Base-by-base conservation (phyloP, 2,113 vertebrate species). In the Psophia crepitans region DNA sequence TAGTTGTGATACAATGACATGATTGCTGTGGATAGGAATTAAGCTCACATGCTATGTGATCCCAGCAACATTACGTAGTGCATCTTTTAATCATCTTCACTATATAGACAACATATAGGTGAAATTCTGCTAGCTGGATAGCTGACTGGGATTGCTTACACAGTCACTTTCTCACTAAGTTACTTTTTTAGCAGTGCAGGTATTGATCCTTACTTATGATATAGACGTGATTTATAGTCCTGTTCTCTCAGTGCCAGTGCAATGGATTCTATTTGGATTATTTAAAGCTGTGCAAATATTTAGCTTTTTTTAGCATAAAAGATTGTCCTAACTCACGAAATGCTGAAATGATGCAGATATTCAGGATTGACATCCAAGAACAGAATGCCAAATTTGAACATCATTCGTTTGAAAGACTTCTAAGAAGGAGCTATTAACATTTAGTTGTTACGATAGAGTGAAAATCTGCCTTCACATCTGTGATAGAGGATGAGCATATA, bases 381-480 rank as follows among this genome's bases (percentile, higher is more conserved):
- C 23, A 82, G 65, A 76, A 37, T 69, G 24, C 33, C 9, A 5
- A n/a, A 30, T 79, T 79, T 53, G 11, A 74, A 51, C 23, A 24
- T 78, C 5, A 24, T 57, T n/a, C 14, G 21, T 83, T 75, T 8
- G 5, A 57, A 65, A 44, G 44, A 61, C 32, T 66, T 53, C 4
- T 9, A 15, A 32, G 12, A 48, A 84, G 11, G 60, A 33, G 44
- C 30, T 76, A 4, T 49, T 80, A 57, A 27, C 19, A 13, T 44
- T 58, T 32, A 49, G 20, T 15, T 71, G 48, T 64, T 73, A n/a
- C 0, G 2, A 11, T 16, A 71, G 33, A 43, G 41, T 0, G 0
- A 37, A 78, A 43, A 51, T 81, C 15, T 93, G 22, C 28, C 28
- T 84, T 70, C 26, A 33, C 11, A 28, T 70, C 58, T 19, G 5